phyloP scores from a whole-genome alignment of 2,113 vertebrate genomes.

The Egretta garzetta region DNA sequence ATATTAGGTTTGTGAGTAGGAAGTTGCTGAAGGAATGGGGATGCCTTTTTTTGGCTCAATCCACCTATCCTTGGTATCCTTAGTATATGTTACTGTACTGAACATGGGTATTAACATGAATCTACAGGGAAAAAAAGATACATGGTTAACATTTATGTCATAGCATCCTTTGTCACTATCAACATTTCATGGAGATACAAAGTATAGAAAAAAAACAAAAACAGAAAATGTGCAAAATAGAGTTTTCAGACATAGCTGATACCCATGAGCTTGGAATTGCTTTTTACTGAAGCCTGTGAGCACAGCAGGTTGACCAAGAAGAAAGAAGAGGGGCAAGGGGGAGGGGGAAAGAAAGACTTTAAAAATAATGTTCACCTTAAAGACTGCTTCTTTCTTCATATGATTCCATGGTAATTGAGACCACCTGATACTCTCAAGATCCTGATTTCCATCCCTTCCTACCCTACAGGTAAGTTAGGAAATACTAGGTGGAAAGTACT shows the following conservation, averaged over 20 bases:
- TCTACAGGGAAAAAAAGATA: not conserved
- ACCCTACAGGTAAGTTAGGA: not conserved
- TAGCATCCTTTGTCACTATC: not conserved
- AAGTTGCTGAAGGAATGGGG: not conserved
- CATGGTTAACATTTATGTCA: not conserved
- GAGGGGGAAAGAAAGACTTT: not conserved
- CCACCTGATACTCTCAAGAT: not conserved
- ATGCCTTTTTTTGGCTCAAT: not conserved
- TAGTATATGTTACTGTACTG: not conserved
- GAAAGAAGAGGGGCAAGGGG: not conserved
- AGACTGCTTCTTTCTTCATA: not conserved
- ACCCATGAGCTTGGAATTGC: not conserved
- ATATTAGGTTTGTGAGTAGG: not conserved
- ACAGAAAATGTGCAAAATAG: not conserved
- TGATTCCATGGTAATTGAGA: not conserved
- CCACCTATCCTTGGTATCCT: not conserved
- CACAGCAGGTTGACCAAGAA: not conserved
- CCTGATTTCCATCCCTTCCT: not conserved
- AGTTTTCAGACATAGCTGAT: not conserved
- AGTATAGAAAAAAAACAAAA: not conserved
- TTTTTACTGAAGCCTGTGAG: not conserved
- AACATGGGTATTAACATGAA: not conserved
- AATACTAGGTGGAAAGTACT: not conserved
- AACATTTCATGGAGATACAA: not conserved
- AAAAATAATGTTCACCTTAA: not conserved